Evolutionary conservation across 2,113 vertebrate genomes (phyloP).

Genomic region (Anthoscopus minutus): DNA sequence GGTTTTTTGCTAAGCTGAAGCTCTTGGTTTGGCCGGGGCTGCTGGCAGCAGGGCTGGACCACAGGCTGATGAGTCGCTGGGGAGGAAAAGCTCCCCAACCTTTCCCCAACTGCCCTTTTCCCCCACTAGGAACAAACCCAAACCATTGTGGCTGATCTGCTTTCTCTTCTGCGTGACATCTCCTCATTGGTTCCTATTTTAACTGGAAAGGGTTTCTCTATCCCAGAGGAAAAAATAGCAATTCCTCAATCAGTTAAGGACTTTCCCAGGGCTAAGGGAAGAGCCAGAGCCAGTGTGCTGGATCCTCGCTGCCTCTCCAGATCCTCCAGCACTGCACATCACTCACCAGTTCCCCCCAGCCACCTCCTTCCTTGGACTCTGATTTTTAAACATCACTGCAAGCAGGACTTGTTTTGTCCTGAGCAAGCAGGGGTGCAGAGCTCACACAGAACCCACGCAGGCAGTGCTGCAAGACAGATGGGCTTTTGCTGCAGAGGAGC

Average conservation of each 20-base stretch:
- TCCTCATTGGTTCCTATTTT: conserved; percentile 42
- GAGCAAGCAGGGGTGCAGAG: neutral
- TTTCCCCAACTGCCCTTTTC: conserved; percentile 44
- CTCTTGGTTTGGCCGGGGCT: neutral
- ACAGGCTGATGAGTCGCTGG: neutral
- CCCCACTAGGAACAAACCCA: conserved; percentile 22
- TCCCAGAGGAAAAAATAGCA: neutral
- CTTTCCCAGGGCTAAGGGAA: conserved; percentile 40
- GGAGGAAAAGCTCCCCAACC: conserved; percentile 34
- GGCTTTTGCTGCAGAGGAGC: neutral
- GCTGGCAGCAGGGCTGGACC: neutral
- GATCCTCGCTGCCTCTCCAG: neutral
- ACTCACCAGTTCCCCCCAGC: neutral
- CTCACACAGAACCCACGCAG: neutral
- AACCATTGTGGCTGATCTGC: neutral
- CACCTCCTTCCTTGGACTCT: neutral
- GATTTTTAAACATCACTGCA: neutral
- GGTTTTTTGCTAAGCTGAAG: neutral
- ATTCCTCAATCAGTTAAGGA: neutral
- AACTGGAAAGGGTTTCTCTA: neutral
- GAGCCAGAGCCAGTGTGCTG: accelerated
- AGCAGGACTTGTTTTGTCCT: neutral
- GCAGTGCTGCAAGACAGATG: neutral
- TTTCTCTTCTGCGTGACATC: neutral
- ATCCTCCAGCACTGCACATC: neutral